A percentile compares a stretch with the other conserved stretches of the same genome.
These are phyloP conservation scores for Tubulanus polymorphus DNA, from an alignment of 2,888 invertebrate species.

Conservation along the genomic window DNA sequence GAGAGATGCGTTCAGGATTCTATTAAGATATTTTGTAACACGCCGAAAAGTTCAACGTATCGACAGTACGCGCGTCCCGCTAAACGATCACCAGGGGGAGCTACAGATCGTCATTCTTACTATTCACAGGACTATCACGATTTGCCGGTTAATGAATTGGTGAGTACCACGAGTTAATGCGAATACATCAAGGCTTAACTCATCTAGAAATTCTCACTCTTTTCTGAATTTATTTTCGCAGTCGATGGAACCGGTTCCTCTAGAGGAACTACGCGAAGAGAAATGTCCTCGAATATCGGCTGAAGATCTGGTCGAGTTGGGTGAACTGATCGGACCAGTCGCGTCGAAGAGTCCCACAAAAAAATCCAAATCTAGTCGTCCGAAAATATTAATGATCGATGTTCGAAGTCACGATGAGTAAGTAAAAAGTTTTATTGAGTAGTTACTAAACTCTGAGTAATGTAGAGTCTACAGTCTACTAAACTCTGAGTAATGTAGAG, in stretches of 20 bases:
- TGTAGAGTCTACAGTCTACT: no score
- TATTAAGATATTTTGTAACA: conserved; percentile 75
- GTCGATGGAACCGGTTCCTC: conserved; percentile 68
- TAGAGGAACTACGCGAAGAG: conserved; percentile 69
- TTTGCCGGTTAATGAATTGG: conserved; percentile 38
- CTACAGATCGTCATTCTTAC: conserved; percentile 30
- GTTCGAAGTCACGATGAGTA: conserved; percentile 66
- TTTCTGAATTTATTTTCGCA: conserved; percentile 37
- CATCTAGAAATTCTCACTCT: neutral
- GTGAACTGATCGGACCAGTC: conserved; percentile 56
- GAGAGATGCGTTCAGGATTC: conserved; percentile 87
- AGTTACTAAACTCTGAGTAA: no score
- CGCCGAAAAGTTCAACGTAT: conserved; percentile 83
- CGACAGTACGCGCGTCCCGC: conserved; percentile 64
- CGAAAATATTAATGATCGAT: conserved; percentile 65
- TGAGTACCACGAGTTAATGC: conserved; percentile 16
- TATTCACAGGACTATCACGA: conserved; percentile 45
- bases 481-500: no score
- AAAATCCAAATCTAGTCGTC: conserved; percentile 37
- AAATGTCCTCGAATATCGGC: conserved; percentile 80
- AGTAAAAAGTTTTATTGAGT: no score
- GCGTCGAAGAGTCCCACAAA: conserved; percentile 41
- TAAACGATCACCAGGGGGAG: conserved; percentile 14
- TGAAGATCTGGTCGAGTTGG: conserved; percentile 73
- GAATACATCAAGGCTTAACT: neutral